Evolutionary conservation across 1,140 invertebrate species (phyloP).

Genomic region (Branchinecta lynchi): DNA sequence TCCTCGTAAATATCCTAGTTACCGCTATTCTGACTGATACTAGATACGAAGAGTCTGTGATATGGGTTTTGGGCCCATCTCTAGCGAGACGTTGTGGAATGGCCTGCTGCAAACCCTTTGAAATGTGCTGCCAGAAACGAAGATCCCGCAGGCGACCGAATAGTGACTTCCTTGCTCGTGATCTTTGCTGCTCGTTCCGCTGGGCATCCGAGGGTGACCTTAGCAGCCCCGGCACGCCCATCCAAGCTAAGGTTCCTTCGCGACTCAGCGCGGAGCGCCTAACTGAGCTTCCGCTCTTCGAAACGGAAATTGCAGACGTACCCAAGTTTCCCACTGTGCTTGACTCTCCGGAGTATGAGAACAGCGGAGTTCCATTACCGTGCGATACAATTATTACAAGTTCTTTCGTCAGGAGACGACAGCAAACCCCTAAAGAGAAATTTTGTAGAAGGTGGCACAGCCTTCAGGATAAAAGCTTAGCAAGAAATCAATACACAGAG

Average conservation of each 20-base stretch:
- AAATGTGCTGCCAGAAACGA: conserved; percentile 3
- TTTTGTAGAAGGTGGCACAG: not conserved
- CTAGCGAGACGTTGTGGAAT: not conserved
- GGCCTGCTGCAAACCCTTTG: not conserved
- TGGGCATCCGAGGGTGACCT: not conserved
- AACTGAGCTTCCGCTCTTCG: not conserved
- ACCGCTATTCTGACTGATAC: no score
- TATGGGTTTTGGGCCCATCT: no score
- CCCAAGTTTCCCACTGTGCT: not conserved
- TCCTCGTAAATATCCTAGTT: no score
- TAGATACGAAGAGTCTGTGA: no score
- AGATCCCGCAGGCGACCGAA: not conserved
- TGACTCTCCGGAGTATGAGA: not conserved
- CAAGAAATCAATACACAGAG: conserved; percentile 27
- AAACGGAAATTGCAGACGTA: not conserved
- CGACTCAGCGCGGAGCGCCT: not conserved
- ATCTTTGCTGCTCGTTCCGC: not conserved
- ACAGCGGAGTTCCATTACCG: not conserved
- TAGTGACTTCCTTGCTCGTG: not conserved
- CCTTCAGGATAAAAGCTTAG: not conserved
- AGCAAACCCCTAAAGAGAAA: not conserved
- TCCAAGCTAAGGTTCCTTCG: not conserved
- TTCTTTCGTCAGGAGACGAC: not conserved
- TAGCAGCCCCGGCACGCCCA: not conserved
- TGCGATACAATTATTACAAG: not conserved